These are phyloP conservation scores for Cantharis rustica DNA, from an alignment of 2,888 invertebrate species.

Conservation along the genomic window DNA sequence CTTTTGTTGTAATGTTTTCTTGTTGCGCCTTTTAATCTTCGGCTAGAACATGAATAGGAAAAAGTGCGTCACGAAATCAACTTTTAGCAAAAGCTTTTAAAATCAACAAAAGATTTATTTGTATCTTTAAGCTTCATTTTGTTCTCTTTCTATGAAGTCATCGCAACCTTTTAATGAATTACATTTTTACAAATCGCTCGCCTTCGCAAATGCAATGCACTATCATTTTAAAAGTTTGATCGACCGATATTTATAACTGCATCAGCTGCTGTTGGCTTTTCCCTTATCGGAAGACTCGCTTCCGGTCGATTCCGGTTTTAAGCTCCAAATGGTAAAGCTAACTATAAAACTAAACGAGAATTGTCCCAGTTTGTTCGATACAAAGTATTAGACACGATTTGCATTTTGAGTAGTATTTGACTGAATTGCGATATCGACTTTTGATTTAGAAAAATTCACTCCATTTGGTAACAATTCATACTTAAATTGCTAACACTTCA, in stretches of 20 bases:
- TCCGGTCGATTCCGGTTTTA: background rate
- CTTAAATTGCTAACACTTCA: background rate
- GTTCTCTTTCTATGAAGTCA: background rate
- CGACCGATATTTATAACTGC: background rate
- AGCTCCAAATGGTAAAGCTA: background rate
- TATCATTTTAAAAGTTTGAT: background rate
- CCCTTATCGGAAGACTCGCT: background rate
- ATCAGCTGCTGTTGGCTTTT: background rate
- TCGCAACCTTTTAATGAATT: background rate
- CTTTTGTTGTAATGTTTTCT: constrained; percentile 16
- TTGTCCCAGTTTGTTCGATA: background rate
- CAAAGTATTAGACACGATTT: background rate
- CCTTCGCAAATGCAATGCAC: background rate
- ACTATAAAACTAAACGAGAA: background rate
- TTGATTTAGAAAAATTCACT: background rate
- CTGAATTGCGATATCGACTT: background rate
- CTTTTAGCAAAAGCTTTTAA: constrained; percentile 1
- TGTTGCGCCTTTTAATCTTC: constrained; percentile 23
- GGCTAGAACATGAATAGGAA: constrained; percentile 8
- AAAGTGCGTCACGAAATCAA: constrained; percentile 5
- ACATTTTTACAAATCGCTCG: background rate
- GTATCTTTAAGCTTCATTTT: background rate
- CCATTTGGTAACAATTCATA: background rate
- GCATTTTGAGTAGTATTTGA: background rate
- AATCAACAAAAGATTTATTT: background rate